Base-by-base conservation (phyloP, 2,113 vertebrate genomes). In the Reinhardtius hippoglossoides region DNA sequence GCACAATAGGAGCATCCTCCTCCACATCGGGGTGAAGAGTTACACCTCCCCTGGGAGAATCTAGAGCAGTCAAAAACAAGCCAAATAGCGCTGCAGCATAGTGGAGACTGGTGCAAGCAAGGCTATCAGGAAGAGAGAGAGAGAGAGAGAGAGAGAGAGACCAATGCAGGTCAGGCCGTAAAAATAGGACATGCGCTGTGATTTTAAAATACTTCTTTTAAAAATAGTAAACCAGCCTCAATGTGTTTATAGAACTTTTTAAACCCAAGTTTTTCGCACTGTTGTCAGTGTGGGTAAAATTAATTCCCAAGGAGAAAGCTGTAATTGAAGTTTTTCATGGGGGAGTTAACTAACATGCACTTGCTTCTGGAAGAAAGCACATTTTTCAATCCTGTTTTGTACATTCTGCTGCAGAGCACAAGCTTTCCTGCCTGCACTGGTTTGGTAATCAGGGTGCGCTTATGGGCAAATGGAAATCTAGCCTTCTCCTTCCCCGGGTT, bases 1-100 rank as follows among this genome's bases (percentile, higher is more conserved):
- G 91, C 89, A 95, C 92, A 94, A 93, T 94, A 92, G 92, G 86
- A 94, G 93, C 92, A 93, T 93, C 92, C 91, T 92, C 87, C 91
- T 92, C 85, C 90, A 92, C 83, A 89, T 82, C 81, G 88, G 88
- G 90, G 89, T 92, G 89, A 92, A 89, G 89, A 92, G 91, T 93
- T 92, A 91, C 86, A 86, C 56, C 83, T 81, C 93, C 88, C 91
- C 21, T 35, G 93, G 92, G 93, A 94, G 83, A 88, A 81, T 84
- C 76, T 87, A 80, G 87, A 69, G 80, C 85, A 78, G 81, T 89
- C 87, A 90, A 93, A 92, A 93, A 94, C 92, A 94, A 92, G 83
- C 83, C 71, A 73, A 75, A 81, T 77, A 88, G 73, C 52, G 50
- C 76, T 76, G 88, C 85, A 73, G 80, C 77, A 77, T 24, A 31